Evolutionary conservation across 1,140 invertebrate species (phyloP), one percentile per base, ranked within the genome.

Genomic region (Drosophila orosa): DNA sequence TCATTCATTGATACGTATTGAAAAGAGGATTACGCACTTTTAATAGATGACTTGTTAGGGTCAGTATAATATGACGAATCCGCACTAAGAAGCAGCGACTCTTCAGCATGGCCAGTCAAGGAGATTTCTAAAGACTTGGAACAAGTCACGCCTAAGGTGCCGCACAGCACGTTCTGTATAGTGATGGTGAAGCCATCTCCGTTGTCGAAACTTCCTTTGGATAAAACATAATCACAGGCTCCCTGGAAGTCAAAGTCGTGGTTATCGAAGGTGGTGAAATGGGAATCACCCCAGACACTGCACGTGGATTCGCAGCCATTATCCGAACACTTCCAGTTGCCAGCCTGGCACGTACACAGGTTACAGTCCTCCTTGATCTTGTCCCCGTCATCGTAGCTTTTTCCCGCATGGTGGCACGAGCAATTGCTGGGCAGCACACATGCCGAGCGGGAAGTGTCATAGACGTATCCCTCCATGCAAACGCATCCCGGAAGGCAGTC

Each of bases 331-430:
- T 93, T 90, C 96, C 95, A 96, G 68, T 94, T 95, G 6, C 95
- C 95, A 27, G 92, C 91, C 48, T 93, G 93, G 75, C 96, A 96
- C 17, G 92, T 92, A 75, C 96, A 98, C 48, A 94, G 94, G 80
- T 98, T 98, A 81, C 97, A 98, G 45, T 97, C 96, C 90, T 96
- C 94, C 63, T 95, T 94, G 82, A 97, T 96, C 37, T 92, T 92
- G 8, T 96, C 94, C 0, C 95, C 95, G 77, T 98, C 96, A 19
- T 93, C 92, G 89, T 97, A 98, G 84, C 96, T 97, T 24, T 94
- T 93, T 4, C 97, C 96, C 17, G 96, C 97, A 91, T 98, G 97
- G 91, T 97, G 96, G 90, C 97, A 98, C 0, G 97, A 97, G 85
- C 97, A 98, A 35, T 95, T 92, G 1, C 92, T 84, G 1, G 95